These are phyloP conservation scores for Caenorhabditis sp. DNA, from an alignment of 2,888 invertebrate species.

Conservation along the genomic window DNA sequence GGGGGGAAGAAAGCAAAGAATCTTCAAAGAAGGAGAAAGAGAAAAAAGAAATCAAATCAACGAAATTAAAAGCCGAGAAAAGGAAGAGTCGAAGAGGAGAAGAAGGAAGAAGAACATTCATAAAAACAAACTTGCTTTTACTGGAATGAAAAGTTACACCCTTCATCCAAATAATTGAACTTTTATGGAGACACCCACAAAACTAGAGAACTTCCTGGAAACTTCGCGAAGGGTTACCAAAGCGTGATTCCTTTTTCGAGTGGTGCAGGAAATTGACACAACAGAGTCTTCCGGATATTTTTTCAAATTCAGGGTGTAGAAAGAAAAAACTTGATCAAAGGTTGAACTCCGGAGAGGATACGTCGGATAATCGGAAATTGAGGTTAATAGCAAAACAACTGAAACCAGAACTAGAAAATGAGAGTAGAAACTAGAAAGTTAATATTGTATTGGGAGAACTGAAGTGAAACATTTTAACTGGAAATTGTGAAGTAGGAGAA, in stretches of 20 bases:
- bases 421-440: too few species aligned
- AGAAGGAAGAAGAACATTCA: slow-evolving; percentile 12
- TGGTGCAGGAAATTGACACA: slow-evolving; percentile 21
- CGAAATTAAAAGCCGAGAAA: slow-evolving; percentile 48
- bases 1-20: background rate
- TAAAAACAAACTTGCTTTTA: slow-evolving; percentile 2
- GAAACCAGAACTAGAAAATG: too few species aligned
- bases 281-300: slow-evolving; percentile 20
- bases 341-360: background rate
- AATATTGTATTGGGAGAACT: too few species aligned
- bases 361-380: background rate
- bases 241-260: slow-evolving; percentile 36
- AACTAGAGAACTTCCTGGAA: too few species aligned
- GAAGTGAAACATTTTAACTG: too few species aligned
- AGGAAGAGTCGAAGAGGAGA: background rate
- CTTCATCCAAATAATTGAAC: slow-evolving; percentile 26
- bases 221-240: slow-evolving; percentile 3
- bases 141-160: background rate
- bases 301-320: too few species aligned
- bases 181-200: too few species aligned
- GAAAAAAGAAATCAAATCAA: slow-evolving; percentile 43
- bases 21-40: slow-evolving; percentile 3
- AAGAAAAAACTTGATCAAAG: too few species aligned
- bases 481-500: too few species aligned
- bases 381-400: background rate